Percentiles rank a stretch among this genome's conserved stretches.
Conservation (phyloP, 2,888 invertebrate species). For the Sinodicranocentrus sp. region DNA sequence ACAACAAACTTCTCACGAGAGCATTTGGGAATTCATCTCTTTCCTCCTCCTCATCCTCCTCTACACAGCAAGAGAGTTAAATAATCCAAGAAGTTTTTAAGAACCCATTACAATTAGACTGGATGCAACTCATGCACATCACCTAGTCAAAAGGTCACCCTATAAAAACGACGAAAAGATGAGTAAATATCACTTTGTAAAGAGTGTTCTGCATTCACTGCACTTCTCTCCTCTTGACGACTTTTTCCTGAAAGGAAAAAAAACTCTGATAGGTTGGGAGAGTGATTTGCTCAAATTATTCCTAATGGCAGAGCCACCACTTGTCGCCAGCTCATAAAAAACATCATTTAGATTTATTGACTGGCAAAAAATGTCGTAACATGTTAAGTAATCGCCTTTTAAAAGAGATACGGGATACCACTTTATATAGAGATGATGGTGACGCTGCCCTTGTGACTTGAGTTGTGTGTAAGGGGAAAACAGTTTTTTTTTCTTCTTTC, state of each 20-base stretch:
- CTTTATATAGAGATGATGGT: background rate
- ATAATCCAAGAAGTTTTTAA: conserved; percentile 70
- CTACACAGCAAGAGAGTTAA: conserved; percentile 24
- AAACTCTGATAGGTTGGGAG: conserved; percentile 17
- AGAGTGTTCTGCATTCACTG: background rate
- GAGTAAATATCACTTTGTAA: no score
- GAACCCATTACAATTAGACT: conserved; percentile 44
- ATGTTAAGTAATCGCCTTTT: conserved; percentile 40
- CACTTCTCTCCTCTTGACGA: background rate
- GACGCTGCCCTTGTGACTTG: conserved; percentile 40
- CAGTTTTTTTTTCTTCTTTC: no score
- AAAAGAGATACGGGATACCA: background rate
- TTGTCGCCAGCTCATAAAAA: conserved; percentile 64
- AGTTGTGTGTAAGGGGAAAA: background rate
- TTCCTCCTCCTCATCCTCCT: conserved; percentile 22
- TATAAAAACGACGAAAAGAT: no score
- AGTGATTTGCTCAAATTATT: conserved; percentile 59
- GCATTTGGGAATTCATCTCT: conserved; percentile 47
- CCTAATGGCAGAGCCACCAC: conserved; percentile 56
- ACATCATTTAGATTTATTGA: conserved; percentile 62
- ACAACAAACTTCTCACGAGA: conserved; percentile 36
- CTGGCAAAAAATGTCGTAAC: conserved; percentile 60
- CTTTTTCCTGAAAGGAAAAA: conserved; percentile 38
- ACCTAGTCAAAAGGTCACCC: conserved; percentile 16
- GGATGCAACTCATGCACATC: conserved; percentile 9